Conservation (phyloP, 1,140 invertebrate genomes). For the Anastrepha obliqua region DNA sequence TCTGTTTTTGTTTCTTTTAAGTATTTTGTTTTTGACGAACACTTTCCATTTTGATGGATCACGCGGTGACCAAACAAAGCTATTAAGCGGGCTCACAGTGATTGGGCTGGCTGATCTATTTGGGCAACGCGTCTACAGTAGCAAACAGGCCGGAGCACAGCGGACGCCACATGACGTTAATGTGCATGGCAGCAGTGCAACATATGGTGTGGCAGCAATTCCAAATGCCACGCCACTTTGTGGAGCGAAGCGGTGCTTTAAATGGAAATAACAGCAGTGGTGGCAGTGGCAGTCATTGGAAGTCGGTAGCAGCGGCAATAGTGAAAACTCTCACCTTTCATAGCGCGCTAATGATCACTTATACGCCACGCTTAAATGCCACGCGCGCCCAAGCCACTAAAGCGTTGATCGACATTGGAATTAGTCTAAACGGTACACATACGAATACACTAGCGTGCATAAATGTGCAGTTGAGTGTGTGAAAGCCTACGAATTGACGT, state of each 20-base stretch:
- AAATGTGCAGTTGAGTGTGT: not conserved
- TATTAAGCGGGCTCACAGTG: not conserved
- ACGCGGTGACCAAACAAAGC: conserved; percentile 18
- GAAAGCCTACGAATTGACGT: not conserved
- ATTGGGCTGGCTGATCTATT: not conserved
- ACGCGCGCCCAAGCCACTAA: not conserved
- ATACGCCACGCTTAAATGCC: conserved; percentile 31
- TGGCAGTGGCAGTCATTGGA: not conserved
- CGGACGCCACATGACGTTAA: not conserved
- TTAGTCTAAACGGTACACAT: not conserved
- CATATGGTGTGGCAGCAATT: not conserved
- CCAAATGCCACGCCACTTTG: not conserved
- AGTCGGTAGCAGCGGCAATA: not conserved
- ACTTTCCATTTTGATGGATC: conserved; percentile 50
- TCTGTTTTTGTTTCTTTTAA: not conserved
- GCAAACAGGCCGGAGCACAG: not conserved
- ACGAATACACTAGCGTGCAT: not conserved
- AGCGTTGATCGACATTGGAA: conserved; percentile 47
- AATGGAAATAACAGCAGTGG: conserved; percentile 2
- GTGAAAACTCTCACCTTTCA: conserved; percentile 48
- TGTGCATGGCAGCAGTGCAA: not conserved
- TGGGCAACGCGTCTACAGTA: not conserved
- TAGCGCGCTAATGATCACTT: conserved; percentile 49
- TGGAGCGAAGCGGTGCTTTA: not conserved
- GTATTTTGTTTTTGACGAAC: not conserved